Evolutionary conservation across 2,113 vertebrate species (phyloP).

Genomic region (Colaptes auratus): DNA sequence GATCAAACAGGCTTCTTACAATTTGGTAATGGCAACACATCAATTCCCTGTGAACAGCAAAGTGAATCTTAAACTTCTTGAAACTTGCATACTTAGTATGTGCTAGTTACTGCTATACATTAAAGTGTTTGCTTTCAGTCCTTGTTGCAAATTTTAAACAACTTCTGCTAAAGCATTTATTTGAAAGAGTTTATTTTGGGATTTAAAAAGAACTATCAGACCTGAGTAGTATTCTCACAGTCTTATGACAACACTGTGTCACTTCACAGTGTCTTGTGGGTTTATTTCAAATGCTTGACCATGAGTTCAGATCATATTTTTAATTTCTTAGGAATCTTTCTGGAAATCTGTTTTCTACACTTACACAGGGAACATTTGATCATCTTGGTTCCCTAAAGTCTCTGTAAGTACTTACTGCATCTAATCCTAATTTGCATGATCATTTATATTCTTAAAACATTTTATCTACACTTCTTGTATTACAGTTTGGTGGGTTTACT

Average conservation of each 20-base stretch:
- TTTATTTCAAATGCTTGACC: background rate
- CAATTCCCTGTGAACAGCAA: background rate
- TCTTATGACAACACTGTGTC: background rate
- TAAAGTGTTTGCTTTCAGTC: background rate
- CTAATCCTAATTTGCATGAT: background rate
- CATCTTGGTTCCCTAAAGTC: slow-evolving; percentile 89
- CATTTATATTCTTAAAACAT: background rate
- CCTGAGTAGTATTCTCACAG: background rate
- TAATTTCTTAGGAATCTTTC: slow-evolving; percentile 87
- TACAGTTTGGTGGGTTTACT: background rate
- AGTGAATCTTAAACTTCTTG: background rate
- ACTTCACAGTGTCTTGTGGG: background rate
- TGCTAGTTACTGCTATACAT: background rate
- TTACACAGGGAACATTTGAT: slow-evolving; percentile 92
- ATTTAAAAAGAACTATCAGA: background rate
- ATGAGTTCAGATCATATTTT: background rate
- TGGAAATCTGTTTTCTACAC: slow-evolving; percentile 93
- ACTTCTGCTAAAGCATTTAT: background rate
- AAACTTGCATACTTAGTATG: background rate
- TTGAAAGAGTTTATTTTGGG: background rate
- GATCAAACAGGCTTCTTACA: background rate
- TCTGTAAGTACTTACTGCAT: slow-evolving; percentile 83
- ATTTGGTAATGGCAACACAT: background rate
- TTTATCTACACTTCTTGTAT: background rate
- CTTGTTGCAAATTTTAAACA: background rate